Evolutionary conservation across 2,797 vertebrate genomes (phyloP), one percentile per base, ranked within the genome.

Genomic region (Sebastes flavidus): DNA sequence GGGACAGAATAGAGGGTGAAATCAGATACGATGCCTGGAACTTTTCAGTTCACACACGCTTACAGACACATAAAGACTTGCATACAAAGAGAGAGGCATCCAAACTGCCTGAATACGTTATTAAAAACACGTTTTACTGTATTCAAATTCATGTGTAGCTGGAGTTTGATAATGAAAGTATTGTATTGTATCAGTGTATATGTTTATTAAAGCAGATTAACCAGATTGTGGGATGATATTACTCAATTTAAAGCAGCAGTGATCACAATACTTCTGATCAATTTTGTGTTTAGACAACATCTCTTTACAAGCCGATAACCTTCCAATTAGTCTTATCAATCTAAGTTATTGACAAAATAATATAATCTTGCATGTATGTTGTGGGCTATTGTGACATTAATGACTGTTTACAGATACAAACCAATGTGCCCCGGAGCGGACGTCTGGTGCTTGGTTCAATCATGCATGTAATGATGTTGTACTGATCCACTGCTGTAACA

Each of bases 401-500:
- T 84, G 83, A 72, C 72, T 73, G 75, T 87, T 76, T 82, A 77
- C 65, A 75, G 65, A 81, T 46, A 75, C 69, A 79, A 60, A 86
- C 59, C 67, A 77, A 79, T 61, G 52, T 59, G 32, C 75, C 82
- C 72, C 14, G 32, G 60, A 90, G 88, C 75, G 49, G 24, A 83
- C 42, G 68, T 55, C 70, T 84, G 84, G 72, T 86, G 67, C 65
- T 83, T 34, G 55, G 80, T 84, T 89, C 82, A 91, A 77, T 92
- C 88, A 92, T 88, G 93, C 89, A 84, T 88, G 81, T 91, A 90
- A 93, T 85, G 73, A 91, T 85, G 89, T 66, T 60, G 46, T 84
- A 94, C 92, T 85, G 93, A 94, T 93, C 88, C 77, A 56, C 60
- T 77, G 85, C 87, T 89, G 77, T 87, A 92, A 90, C 85, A 81